A percentile compares a stretch with the other conserved stretches of the same genome.
phyloP scores from a whole-genome alignment of 2,113 vertebrate species.

The Nibea albiflora region DNA sequence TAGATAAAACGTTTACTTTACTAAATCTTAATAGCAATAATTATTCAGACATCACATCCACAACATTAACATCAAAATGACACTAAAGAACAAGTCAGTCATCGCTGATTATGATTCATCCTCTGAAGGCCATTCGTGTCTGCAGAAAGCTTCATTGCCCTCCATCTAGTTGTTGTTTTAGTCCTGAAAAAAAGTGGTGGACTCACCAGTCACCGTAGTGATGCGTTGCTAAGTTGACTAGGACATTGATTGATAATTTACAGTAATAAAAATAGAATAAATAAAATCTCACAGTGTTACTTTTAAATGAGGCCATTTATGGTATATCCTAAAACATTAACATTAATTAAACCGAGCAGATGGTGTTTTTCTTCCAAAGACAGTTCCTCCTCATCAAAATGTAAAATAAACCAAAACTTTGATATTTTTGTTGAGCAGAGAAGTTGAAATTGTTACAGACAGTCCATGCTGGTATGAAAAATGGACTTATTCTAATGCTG shows the following conservation, averaged over 20 bases:
- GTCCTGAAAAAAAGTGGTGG: neutral
- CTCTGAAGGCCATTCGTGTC: neutral
- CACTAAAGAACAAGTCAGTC: too few relatives aligned
- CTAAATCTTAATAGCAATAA: too few relatives aligned
- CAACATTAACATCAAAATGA: too few relatives aligned
- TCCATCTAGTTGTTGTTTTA: neutral
- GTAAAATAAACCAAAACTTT: neutral
- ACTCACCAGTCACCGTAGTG: neutral
- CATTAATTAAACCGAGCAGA: neutral
- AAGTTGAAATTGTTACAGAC: neutral
- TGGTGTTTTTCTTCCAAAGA: neutral
- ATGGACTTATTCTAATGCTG: slow-evolving; percentile 15
- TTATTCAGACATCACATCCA: too few relatives aligned
- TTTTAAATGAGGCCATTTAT: neutral
- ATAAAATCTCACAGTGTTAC: neutral
- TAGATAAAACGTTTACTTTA: neutral
- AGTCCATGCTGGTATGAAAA: slow-evolving; percentile 23
- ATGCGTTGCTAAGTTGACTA: neutral
- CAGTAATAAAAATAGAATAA: neutral
- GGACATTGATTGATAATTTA: neutral
- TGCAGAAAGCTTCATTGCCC: neutral
- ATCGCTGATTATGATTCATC: neutral
- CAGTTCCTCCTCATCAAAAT: neutral
- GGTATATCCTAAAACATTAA: neutral
- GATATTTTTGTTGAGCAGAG: slow-evolving; percentile 12